Evolutionary conservation across 2,113 vertebrate genomes (phyloP).

Genomic region (Ivindomyrus marchei): DNA sequence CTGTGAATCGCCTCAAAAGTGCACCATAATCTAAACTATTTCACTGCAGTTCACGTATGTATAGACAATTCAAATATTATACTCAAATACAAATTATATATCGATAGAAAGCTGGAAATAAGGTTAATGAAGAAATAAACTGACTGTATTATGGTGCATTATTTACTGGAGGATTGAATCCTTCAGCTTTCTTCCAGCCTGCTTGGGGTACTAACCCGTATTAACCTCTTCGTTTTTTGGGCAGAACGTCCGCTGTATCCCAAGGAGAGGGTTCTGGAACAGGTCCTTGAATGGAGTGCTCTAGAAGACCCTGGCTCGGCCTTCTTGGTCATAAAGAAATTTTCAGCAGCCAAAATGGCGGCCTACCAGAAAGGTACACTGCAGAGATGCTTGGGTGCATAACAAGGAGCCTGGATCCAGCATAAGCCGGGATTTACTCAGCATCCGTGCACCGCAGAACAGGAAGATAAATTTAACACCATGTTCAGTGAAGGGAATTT

Average conservation of each 20-base stretch:
- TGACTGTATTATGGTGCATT: not conserved
- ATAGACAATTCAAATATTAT: not conserved
- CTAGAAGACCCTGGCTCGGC: slow-evolving; percentile 78
- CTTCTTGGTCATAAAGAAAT: slow-evolving; percentile 81
- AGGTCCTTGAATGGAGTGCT: slow-evolving; percentile 83
- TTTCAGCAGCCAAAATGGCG: slow-evolving; percentile 51
- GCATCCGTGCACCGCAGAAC: not conserved
- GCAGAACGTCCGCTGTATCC: slow-evolving; percentile 88
- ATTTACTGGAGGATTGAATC: not conserved
- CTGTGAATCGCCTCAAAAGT: slow-evolving; percentile 7
- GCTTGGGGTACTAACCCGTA: not conserved
- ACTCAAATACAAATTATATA: not conserved
- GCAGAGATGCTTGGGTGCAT: not conserved
- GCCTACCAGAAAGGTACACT: slow-evolving; percentile 56
- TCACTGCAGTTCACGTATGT: not conserved
- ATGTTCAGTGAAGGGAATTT: not conserved
- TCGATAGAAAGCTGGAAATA: not conserved
- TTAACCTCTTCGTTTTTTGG: not conserved
- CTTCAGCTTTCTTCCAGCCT: not conserved
- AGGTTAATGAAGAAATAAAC: not conserved
- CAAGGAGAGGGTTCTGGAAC: slow-evolving; percentile 84
- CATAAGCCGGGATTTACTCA: not conserved
- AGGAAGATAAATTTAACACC: not conserved
- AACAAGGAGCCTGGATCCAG: not conserved
- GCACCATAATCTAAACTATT: slow-evolving; percentile 13